These are phyloP conservation scores for Tragelaphus imberbis DNA, from an alignment of 2,113 vertebrate species.

Conservation along the genomic window DNA sequence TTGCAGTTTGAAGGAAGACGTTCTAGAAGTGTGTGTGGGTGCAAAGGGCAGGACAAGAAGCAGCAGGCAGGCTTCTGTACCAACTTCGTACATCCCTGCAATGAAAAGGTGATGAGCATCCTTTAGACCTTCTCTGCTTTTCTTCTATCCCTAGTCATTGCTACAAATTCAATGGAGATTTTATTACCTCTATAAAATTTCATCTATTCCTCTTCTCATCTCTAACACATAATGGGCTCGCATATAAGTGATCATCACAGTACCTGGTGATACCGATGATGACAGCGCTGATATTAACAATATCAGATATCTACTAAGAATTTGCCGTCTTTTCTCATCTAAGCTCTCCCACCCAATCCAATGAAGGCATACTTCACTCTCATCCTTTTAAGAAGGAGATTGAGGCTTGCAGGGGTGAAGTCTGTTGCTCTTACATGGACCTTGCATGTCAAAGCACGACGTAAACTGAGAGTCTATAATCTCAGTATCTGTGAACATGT, in stretches of 20 bases:
- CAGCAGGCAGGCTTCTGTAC: background rate
- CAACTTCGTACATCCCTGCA: background rate
- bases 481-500: background rate
- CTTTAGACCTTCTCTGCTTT: background rate
- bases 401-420: background rate
- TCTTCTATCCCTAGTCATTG: background rate
- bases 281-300: accelerated
- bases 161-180: background rate
- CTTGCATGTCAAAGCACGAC: background rate
- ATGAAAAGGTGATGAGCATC: background rate
- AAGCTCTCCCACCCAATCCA: background rate
- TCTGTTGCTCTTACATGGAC: background rate
- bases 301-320: background rate
- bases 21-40: background rate
- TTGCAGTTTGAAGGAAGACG: background rate
- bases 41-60: accelerated
- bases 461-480: background rate
- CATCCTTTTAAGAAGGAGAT: background rate
- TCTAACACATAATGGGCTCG: background rate
- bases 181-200: background rate
- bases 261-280: background rate
- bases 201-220: background rate
- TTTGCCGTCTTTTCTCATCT: background rate
- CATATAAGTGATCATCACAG: background rate
- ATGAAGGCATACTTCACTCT: background rate